Evolutionary conservation across 2,888 invertebrate species (phyloP).

Genomic region (Eristalis tenax): DNA sequence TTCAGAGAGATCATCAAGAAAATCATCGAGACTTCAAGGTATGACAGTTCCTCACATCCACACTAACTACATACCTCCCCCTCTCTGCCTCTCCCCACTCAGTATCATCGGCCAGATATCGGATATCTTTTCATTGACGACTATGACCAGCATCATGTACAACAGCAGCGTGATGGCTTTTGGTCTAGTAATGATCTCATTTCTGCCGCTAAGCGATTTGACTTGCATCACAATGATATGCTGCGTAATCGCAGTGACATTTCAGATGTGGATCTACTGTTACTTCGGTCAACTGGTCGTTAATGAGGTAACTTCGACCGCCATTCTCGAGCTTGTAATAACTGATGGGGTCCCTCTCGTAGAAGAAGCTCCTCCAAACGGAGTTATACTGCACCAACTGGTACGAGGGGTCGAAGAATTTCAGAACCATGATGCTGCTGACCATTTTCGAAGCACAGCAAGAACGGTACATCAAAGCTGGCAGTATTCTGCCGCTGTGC

Average conservation of each 20-base stretch:
- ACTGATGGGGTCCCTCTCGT: neutral
- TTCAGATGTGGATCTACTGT: constrained; percentile 43
- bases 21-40: neutral
- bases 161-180: constrained; percentile 16
- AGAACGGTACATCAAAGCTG: constrained; percentile 40
- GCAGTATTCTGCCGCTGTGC: constrained; percentile 35
- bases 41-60: neutral
- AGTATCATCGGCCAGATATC: neutral
- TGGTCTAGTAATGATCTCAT: neutral
- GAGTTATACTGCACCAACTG: constrained; percentile 43
- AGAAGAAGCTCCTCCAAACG: constrained; percentile 21
- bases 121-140: constrained; percentile 1
- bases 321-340: neutral
- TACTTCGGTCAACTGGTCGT: constrained; percentile 28
- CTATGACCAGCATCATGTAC: constrained; percentile 17
- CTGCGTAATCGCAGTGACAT: neutral
- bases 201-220: constrained; percentile 1
- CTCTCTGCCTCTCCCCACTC: neutral
- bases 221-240: constrained; percentile 12
- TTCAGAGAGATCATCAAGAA: neutral
- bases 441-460: constrained; percentile 34
- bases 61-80: neutral
- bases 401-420: constrained; percentile 30
- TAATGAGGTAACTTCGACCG: constrained; percentile 8
- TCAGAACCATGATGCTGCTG: constrained; percentile 32